Conservation (phyloP, 2,888 invertebrate species). For the Balanococcus diminutus region DNA sequence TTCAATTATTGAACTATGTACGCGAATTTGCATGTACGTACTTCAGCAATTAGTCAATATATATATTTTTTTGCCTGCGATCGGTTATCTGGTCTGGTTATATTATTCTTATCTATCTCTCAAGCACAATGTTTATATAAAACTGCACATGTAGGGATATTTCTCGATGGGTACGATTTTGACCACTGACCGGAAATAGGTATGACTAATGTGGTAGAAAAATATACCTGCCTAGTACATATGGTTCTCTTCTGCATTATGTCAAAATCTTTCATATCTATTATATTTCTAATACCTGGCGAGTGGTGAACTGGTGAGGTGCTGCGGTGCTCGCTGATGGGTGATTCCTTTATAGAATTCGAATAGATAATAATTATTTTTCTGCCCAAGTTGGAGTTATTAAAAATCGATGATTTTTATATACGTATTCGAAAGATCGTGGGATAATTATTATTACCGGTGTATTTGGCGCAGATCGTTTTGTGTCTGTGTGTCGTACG, state of each 20-base stretch:
- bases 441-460: slow-evolving; percentile 4
- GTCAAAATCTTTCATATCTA: not conserved
- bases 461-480: not conserved
- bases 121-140: not conserved
- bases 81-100: not conserved
- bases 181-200: not conserved
- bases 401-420: not conserved
- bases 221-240: not conserved
- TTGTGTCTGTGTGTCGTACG: not conserved
- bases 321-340: too few relatives aligned
- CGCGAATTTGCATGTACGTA: not conserved
- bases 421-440: not conserved
- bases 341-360: too few relatives aligned
- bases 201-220: not conserved
- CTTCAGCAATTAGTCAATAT: not conserved
- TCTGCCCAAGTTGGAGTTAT: not conserved
- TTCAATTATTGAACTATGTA: not conserved
- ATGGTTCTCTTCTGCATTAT: not conserved
- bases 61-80: too few relatives aligned
- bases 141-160: not conserved
- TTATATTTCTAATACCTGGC: too few relatives aligned
- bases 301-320: too few relatives aligned
- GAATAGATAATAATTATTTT: not conserved
- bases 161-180: too few relatives aligned
- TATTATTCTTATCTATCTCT: not conserved